Base-by-base conservation (phyloP, 2,113 vertebrate species). In the Vulpes ferrilata region DNA sequence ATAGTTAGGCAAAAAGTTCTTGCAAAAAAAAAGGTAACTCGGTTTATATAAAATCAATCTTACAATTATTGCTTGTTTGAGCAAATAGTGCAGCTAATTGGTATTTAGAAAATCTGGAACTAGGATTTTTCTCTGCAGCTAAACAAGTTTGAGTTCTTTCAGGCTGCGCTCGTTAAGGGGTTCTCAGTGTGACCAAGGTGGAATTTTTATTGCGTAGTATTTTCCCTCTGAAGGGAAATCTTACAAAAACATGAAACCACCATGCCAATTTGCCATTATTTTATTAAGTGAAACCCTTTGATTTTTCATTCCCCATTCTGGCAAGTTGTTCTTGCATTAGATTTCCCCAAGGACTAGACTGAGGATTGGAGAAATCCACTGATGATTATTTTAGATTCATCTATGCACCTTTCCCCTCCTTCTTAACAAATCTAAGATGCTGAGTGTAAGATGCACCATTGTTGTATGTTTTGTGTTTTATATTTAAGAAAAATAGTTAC, bases 141-240 rank as follows among this genome's bases (percentile, higher is more conserved):
- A 32, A 23, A 74, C n/a, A 64, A 16, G 19, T 96, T 35, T 78
- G 71, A 48, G 32, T 20, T 88, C 76, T 83, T 83, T 73, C 20
- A 64, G 9, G 7, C 23, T 96, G 3, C 5, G 76, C 27, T 53
- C 55, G 62, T 67, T 57, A 64, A 79, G 55, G 27, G 32, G 15
- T 90, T 81, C 35, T 85, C 48, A 43, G 2, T 94, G 32, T 74
- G 69, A 22, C 43, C 57, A 95, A 38, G 22, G 30, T 83, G 25
- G 96, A 60, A 64, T 87, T 96, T 97, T 93, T 95, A 84, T 92
- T 90, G 19, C 13, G 6, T 8, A 84, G 4, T 93, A 32, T 95
- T 95, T 97, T 98, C 55, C 48, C 74, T 95, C 53, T 89, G 38
- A 95, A 84, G 53, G 38, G 59, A 96, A 93, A 80, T 89, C 30